Base-by-base conservation (phyloP, 2,113 vertebrate genomes). In the Lepidothrix coronata region DNA sequence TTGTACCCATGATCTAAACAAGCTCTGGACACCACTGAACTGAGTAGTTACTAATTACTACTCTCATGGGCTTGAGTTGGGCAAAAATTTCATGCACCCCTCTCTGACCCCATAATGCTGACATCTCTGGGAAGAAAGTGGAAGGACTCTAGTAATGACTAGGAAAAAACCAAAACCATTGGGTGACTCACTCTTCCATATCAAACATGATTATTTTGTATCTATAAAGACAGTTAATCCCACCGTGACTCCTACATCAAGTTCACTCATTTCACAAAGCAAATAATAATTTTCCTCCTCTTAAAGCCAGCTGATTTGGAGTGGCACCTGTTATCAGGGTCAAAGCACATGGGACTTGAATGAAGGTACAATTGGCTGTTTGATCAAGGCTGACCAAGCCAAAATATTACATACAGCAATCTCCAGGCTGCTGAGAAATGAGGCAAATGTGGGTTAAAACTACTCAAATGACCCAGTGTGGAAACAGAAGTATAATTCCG, bases 181-280 rank as follows among this genome's bases (percentile, higher is more conserved):
- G 85, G 33, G 71, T 92, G 82, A 95, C 76, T 95, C 84, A 93
- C 77, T 94, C 91, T 89, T 95, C 65, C 92, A 52, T 81, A 89
- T 91, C 70, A 81, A 89, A 81, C 23, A 54, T 8, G 63, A 88
- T 66, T 94, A 81, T 81, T 94, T 86, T 92, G 9, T 81, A 89
- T 87, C 73, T 87, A 39, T 48, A 72, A 87, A 93, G 51, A 91
- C 46, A 91, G 35, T 67, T 68, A 87, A 71, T 63, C 80, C 87
- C 80, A 68, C 52, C 41, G 44, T 71, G 61, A 82, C 43, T 75
- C 66, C 83, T 83, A 67, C 31, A 70, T 83, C 46, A 83, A 89
- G 48, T 67, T 93, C 37, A 48, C 20, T 88, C 33, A n/a, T n/a
- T 93, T 90, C 72, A 59, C 43, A 93, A 90, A 73, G 30, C 39